Evolutionary conservation across 2,113 vertebrate species (phyloP).

Genomic region (Silurus meridionalis): DNA sequence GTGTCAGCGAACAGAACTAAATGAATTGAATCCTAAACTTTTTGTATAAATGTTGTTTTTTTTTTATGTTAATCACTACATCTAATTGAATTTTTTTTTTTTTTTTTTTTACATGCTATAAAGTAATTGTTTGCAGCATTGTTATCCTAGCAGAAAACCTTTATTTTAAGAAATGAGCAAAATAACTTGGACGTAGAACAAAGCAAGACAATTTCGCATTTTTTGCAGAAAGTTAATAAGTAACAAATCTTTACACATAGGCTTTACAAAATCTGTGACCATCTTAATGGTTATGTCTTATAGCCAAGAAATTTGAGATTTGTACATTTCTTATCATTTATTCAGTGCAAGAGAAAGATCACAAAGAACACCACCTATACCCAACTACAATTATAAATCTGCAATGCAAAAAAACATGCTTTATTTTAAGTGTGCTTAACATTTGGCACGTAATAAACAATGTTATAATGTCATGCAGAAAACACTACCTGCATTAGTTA

Average conservation of each 20-base stretch:
- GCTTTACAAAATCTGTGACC: background rate
- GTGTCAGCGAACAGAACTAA: no score
- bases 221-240: background rate
- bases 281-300: background rate
- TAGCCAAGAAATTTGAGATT: background rate
- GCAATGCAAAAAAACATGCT: background rate
- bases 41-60: no score
- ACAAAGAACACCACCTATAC: background rate
- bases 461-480: background rate
- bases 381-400: background rate
- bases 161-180: background rate
- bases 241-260: background rate
- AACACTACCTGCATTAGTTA: constrained; percentile 48
- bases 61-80: background rate
- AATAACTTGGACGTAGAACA: background rate
- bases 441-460: constrained; percentile 26
- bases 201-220: background rate
- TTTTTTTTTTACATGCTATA: background rate
- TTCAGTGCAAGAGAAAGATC: background rate
- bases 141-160: background rate
- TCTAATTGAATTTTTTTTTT: background rate
- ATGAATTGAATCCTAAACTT: no score
- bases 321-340: background rate
- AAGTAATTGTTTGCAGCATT: background rate
- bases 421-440: background rate